phyloP scores from a whole-genome alignment of 1,140 invertebrate species.

The Stegodyphus dumicola region DNA sequence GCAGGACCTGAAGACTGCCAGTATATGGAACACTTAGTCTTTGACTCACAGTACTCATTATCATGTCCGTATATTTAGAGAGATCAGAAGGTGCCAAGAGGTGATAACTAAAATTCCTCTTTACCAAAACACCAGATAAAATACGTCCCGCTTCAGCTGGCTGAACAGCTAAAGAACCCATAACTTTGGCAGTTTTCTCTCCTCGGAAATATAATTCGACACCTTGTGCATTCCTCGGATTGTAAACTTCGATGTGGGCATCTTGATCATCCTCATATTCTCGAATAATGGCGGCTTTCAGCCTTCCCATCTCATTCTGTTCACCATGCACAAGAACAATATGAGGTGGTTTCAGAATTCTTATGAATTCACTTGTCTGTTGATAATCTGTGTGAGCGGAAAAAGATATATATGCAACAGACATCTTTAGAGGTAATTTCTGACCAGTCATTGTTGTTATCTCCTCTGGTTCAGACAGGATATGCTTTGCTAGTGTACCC shows the following conservation, averaged over 20 bases:
- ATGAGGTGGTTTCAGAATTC: slow-evolving; percentile 92
- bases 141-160: slow-evolving; percentile 81
- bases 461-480: slow-evolving; percentile 97
- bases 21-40: slow-evolving; percentile 88
- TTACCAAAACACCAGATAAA: slow-evolving; percentile 94
- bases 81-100: slow-evolving; percentile 91
- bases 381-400: slow-evolving; percentile 99
- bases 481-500: slow-evolving; percentile 96
- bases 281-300: slow-evolving; percentile 92
- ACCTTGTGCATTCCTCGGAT: slow-evolving; percentile 94
- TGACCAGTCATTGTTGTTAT: slow-evolving; percentile 95
- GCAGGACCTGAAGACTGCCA: slow-evolving; percentile 81
- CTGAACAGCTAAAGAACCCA: slow-evolving; percentile 89
- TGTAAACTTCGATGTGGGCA: slow-evolving; percentile 91
- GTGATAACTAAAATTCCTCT: slow-evolving; percentile 98
- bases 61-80: slow-evolving; percentile 95
- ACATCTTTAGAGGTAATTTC: slow-evolving; percentile 95
- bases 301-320: slow-evolving; percentile 96
- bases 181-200: slow-evolving; percentile 97
- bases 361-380: slow-evolving; percentile 97
- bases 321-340: slow-evolving; percentile 98
- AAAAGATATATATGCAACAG: slow-evolving; percentile 99
- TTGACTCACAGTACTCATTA: slow-evolving; percentile 91
- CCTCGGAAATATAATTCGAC: slow-evolving; percentile 95
- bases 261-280: slow-evolving; percentile 93